These are phyloP conservation scores for Punctoribates punctum DNA, from an alignment of 2,888 invertebrate genomes.

Conservation along the genomic window DNA sequence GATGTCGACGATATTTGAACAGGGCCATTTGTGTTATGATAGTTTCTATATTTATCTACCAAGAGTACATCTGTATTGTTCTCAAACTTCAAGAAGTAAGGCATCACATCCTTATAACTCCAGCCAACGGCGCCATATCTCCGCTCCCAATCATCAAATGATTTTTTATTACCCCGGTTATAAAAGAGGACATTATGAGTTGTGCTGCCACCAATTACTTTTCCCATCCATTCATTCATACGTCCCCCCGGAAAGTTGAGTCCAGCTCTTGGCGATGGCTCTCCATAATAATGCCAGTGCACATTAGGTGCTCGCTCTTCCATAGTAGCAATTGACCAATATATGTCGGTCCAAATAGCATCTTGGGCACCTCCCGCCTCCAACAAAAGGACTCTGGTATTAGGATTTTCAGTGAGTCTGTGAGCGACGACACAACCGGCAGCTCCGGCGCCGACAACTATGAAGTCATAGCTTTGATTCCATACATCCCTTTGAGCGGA, in stretches of 20 bases:
- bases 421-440: neutral
- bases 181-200: no score
- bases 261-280: neutral
- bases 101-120: no score
- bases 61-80: no score
- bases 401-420: neutral
- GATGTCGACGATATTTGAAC: no score
- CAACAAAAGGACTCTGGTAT: neutral
- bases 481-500: neutral
- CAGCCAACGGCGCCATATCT: no score
- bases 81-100: no score
- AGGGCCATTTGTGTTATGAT: no score
- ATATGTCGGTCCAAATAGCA: neutral
- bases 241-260: neutral
- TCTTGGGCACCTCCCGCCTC: neutral
- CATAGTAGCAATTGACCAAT: neutral
- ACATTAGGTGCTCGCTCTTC: neutral
- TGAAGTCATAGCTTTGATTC: neutral
- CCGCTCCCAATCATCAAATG: no score
- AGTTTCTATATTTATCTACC: no score
- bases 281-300: neutral
- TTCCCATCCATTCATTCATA: conserved; percentile 73
- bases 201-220: conserved; percentile 55
- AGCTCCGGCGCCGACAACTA: neutral
- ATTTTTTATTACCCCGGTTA: no score